Percentiles rank a stretch among this genome's conserved stretches.
These are phyloP conservation scores for Eptatretus atami DNA, from an alignment of 2,797 vertebrate species.

Conservation along the genomic window DNA sequence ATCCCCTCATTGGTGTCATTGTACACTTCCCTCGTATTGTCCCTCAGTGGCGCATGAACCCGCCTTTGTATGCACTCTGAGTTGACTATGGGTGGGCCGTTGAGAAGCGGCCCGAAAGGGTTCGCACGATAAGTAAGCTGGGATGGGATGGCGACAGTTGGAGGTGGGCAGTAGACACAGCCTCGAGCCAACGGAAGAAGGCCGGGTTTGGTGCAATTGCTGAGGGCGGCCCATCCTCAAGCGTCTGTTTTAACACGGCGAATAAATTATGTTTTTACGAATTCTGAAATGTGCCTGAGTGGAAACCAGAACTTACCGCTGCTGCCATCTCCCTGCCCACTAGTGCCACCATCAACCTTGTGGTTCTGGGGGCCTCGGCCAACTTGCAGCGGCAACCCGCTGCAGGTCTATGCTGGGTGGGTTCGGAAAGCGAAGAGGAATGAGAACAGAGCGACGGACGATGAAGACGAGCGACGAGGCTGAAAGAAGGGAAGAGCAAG, in stretches of 20 bases:
- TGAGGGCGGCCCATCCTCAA: conserved; percentile 59
- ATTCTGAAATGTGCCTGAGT: conserved; percentile 39
- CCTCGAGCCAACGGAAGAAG: neutral
- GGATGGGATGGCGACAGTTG: conserved; percentile 11
- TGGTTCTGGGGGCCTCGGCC: neutral
- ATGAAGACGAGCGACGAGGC: conserved; percentile 30
- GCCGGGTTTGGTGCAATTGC: neutral
- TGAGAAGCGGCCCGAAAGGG: neutral
- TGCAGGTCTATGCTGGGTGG: neutral
- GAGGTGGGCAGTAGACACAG: conserved; percentile 1
- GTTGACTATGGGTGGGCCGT: conserved; percentile 16
- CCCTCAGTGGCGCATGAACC: neutral
- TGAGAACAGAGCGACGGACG: neutral
- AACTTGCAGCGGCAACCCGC: too few relatives aligned
- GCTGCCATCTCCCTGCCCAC: neutral
- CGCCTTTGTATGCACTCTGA: neutral
- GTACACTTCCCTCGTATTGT: too few relatives aligned
- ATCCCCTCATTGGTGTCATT: too few relatives aligned
- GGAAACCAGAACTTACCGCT: too few relatives aligned
- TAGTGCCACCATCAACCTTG: neutral
- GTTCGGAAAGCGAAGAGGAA: conserved; percentile 1
- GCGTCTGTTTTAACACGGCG: conserved; percentile 87
- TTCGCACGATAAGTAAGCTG: conserved; percentile 56
- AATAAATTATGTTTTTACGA: conserved; percentile 90
- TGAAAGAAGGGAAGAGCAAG: conserved; percentile 25